These are phyloP conservation scores for Scatophagus argus DNA, from an alignment of 2,113 vertebrate species.

Conservation along the genomic window DNA sequence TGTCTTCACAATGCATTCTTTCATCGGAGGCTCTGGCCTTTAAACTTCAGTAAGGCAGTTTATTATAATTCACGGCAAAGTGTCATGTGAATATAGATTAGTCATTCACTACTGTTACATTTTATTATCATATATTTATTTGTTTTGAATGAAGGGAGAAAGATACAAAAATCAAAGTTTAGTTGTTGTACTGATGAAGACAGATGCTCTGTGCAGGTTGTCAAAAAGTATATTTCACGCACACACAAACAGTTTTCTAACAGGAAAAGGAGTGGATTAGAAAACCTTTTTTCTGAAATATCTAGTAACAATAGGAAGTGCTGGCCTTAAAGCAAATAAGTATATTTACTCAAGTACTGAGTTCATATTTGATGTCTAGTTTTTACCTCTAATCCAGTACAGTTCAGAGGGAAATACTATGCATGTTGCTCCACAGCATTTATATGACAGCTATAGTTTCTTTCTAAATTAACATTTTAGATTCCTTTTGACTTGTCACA, in stretches of 20 bases:
- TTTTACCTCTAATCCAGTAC: too few species aligned
- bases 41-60: background rate
- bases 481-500: too few species aligned
- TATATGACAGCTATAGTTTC: background rate
- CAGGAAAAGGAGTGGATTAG: background rate
- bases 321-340: background rate
- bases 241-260: background rate
- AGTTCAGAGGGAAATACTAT: too few species aligned
- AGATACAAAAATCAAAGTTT: background rate
- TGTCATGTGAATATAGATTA: background rate
- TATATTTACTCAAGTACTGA: background rate
- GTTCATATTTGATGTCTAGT: too few species aligned
- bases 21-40: conserved; percentile 2
- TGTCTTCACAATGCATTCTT: background rate
- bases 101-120: background rate
- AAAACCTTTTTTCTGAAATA: background rate
- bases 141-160: background rate
- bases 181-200: background rate
- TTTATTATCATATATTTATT: too few species aligned
- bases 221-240: background rate
- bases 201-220: background rate
- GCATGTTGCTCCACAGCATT: too few species aligned
- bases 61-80: background rate
- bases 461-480: too few species aligned
- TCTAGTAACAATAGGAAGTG: background rate